These are phyloP conservation scores for Ambastaia sidthimunki DNA, from an alignment of 2,797 vertebrate genomes.

Conservation along the genomic window DNA sequence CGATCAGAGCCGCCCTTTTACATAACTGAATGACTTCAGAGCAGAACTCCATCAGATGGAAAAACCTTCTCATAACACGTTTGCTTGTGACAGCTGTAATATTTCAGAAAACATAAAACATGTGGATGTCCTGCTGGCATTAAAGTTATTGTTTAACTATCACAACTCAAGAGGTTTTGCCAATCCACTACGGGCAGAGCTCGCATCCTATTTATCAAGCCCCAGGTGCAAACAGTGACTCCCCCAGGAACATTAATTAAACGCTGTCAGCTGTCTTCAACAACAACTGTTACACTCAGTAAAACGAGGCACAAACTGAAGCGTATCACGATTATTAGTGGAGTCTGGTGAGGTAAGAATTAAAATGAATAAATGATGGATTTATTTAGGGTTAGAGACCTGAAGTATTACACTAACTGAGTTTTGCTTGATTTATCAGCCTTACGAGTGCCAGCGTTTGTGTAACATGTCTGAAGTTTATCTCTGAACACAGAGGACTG, in stretches of 20 bases:
- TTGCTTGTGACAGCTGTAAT: background rate
- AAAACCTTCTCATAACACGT: background rate
- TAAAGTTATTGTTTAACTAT: background rate
- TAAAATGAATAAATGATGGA: background rate
- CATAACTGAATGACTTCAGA: background rate
- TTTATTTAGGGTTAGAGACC: background rate
- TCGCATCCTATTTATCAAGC: constrained; percentile 1
- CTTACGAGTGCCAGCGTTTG: background rate
- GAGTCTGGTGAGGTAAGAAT: background rate
- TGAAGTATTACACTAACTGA: too few species aligned
- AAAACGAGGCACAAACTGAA: background rate
- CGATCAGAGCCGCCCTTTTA: background rate
- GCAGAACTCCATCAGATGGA: background rate
- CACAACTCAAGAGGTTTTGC: background rate
- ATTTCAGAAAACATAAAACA: background rate
- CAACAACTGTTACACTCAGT: background rate
- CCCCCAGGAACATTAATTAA: constrained; percentile 47
- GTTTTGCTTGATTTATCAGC: background rate
- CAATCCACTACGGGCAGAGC: background rate
- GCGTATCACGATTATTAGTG: background rate
- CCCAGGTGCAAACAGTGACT: constrained; percentile 27
- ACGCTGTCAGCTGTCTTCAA: constrained; percentile 11
- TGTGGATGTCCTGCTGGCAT: background rate
- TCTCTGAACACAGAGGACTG: too few species aligned
- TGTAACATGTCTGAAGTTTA: constrained; percentile 1